phyloP scores from a whole-genome alignment of 2,113 vertebrate species.

The Spea bombifrons region DNA sequence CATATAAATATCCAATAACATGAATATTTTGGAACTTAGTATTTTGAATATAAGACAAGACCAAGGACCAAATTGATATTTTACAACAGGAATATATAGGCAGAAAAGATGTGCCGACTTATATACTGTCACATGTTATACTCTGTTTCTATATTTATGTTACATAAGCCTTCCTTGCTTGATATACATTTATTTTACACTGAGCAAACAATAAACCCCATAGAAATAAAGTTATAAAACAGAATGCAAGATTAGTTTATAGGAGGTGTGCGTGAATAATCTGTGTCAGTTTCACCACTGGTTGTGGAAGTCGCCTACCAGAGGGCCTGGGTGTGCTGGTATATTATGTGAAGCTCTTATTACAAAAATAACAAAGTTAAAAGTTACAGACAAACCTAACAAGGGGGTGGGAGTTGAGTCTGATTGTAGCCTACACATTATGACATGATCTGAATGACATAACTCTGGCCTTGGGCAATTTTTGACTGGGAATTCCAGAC shows the following conservation, averaged over 20 bases:
- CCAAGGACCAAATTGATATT: neutral
- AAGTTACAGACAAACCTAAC: slow-evolving; percentile 14
- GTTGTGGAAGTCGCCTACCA: neutral
- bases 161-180: too few species aligned
- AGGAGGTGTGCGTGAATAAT: neutral
- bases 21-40: neutral
- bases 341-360: neutral
- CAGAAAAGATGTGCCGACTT: too few species aligned
- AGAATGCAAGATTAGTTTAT: neutral
- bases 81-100: neutral
- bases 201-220: neutral
- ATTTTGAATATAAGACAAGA: neutral
- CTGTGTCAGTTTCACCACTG: neutral
- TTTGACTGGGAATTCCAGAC: slow-evolving; percentile 22
- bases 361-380: neutral
- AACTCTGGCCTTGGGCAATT: neutral
- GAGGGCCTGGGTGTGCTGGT: slow-evolving; percentile 5
- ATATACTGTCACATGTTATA: too few species aligned
- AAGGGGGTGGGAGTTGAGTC: neutral
- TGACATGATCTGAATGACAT: slow-evolving; percentile 20
- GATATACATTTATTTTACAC: neutral
- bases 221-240: neutral
- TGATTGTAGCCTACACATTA: slow-evolving; percentile 8
- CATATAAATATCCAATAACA: neutral
- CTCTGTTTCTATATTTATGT: too few species aligned